A percentile compares a stretch with the other conserved stretches of the same genome.
Evolutionary conservation across 2,113 vertebrate genomes (phyloP).

Genomic region (Pleuronectes platessa): DNA sequence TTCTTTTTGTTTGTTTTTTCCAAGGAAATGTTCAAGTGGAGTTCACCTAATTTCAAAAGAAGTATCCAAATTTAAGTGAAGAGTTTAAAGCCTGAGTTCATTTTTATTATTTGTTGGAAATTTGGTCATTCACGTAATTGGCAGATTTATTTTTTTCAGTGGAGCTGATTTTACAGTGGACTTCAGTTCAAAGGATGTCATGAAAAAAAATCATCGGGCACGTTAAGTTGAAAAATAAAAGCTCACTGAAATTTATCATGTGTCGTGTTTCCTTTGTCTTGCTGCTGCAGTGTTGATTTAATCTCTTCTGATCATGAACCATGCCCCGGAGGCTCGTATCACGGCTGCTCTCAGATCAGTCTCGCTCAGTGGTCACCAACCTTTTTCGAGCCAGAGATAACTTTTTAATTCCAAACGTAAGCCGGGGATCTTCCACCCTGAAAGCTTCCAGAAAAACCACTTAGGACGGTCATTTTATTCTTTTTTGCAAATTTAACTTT

Average conservation of each 20-base stretch:
- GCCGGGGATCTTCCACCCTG: no score
- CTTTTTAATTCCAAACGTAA: no score
- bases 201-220: conserved; percentile 64
- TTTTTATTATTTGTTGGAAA: conserved; percentile 60
- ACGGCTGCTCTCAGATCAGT: no score
- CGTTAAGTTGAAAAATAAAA: conserved; percentile 83
- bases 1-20: conserved; percentile 45
- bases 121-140: conserved; percentile 71
- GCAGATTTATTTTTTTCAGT: conserved; percentile 76
- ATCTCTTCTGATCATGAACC: not conserved
- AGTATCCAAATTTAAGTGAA: conserved; percentile 68
- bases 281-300: no score
- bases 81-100: conserved; percentile 51
- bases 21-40: conserved; percentile 54
- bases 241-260: conserved; percentile 83
- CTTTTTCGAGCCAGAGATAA: no score
- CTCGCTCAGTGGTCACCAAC: no score
- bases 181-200: conserved; percentile 63
- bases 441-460: no score
- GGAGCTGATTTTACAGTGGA: conserved; percentile 71
- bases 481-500: no score
- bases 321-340: not conserved
- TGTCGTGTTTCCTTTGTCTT: not conserved
- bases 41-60: conserved; percentile 43
- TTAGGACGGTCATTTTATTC: no score